A percentile compares a stretch with the other conserved stretches of the same genome.
Evolutionary conservation across 2,888 invertebrate genomes (phyloP).

Genomic region (Agonopterix alstromeriana): DNA sequence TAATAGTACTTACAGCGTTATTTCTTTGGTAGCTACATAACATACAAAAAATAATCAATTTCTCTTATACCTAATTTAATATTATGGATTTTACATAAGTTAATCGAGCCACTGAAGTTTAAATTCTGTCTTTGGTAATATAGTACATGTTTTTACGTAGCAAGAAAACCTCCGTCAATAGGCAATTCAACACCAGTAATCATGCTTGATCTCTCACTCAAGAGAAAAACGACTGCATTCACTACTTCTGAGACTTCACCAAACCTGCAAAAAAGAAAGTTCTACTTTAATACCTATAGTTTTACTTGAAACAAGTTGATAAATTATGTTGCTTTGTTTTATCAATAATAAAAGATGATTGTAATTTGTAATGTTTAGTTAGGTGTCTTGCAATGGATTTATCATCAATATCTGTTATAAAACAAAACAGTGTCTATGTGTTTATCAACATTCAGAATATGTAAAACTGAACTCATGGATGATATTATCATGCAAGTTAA

Average conservation of each 20-base stretch:
- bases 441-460: too few species aligned
- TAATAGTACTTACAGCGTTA: background rate
- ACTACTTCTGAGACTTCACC: slow-evolving; percentile 90
- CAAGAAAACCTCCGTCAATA: slow-evolving; percentile 88
- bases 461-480: too few species aligned
- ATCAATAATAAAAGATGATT: too few species aligned
- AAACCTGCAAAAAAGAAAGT: slow-evolving; percentile 56
- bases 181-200: slow-evolving; percentile 86
- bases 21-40: slow-evolving; percentile 4
- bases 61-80: background rate
- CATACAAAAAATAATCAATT: background rate
- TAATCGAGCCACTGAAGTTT: background rate
- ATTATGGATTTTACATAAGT: background rate
- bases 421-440: too few species aligned
- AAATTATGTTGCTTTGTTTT: too few species aligned
- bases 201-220: slow-evolving; percentile 87
- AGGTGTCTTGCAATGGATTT: too few species aligned
- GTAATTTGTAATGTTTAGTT: too few species aligned
- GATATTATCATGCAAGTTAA: too few species aligned
- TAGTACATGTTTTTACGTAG: slow-evolving; percentile 43
- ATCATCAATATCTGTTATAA: too few species aligned
- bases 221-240: slow-evolving; percentile 85
- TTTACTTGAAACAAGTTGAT: background rate
- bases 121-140: slow-evolving; percentile 3
- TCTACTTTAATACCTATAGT: background rate